These are phyloP conservation scores for human (Homo sapiens) DNA, from an alignment of 2,113 vertebrate species.

Conservation along the genomic window GRCh38 chr19:45967001-45967500, in stretches of 20 bases:
- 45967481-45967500: neutral
- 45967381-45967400: neutral
- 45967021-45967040: neutral
- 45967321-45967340: neutral
- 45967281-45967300: constrained; percentile 31
- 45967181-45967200: neutral
- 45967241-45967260: neutral
- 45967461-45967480: neutral
- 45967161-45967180: neutral
- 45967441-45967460: neutral
- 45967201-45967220: neutral
- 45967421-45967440: neutral
- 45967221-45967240: neutral
- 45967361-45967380: neutral
- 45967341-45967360: neutral
- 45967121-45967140: neutral
- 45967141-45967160: neutral
- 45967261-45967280: neutral
- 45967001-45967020: neutral
- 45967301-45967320: neutral
- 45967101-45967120: neutral
- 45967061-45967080: neutral
- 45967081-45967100: neutral
- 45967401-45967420: neutral
- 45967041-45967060: neutral